These are phyloP conservation scores for Sternotherus odoratus DNA, from an alignment of 2,797 vertebrate genomes.

Conservation along the genomic window DNA sequence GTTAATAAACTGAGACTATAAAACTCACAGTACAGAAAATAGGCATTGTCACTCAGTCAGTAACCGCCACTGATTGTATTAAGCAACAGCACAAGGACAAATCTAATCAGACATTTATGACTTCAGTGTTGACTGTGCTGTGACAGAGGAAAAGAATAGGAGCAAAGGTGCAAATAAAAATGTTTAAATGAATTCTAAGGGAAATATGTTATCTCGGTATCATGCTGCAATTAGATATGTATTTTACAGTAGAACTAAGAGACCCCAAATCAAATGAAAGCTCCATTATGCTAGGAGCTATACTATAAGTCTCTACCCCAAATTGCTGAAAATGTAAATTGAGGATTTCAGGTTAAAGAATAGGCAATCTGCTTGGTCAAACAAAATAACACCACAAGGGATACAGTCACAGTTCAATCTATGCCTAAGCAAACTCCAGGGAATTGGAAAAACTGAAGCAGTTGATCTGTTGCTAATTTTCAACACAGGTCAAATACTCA, in stretches of 20 bases:
- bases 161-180: not conserved
- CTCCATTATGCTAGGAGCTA: not conserved
- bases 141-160: slow-evolving; percentile 17
- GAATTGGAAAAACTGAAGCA: not conserved
- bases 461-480: not conserved
- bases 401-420: too few relatives aligned
- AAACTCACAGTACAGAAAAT: slow-evolving; percentile 62
- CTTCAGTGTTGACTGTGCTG: not conserved
- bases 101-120: slow-evolving; percentile 49
- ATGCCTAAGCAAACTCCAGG: not conserved
- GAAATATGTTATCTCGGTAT: not conserved
- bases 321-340: not conserved
- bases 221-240: not conserved
- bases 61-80: slow-evolving; percentile 3
- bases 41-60: slow-evolving; percentile 24
- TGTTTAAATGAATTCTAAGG: not conserved
- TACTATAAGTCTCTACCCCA: not conserved
- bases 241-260: not conserved
- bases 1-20: slow-evolving; percentile 64
- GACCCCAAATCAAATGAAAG: not conserved
- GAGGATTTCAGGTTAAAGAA: not conserved
- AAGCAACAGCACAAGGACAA: slow-evolving; percentile 39
- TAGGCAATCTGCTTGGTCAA: not conserved
- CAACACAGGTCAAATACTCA: not conserved
- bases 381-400: not conserved